Evolutionary conservation across 2,888 invertebrate genomes (phyloP).

Genomic region (Junonia oenone): DNA sequence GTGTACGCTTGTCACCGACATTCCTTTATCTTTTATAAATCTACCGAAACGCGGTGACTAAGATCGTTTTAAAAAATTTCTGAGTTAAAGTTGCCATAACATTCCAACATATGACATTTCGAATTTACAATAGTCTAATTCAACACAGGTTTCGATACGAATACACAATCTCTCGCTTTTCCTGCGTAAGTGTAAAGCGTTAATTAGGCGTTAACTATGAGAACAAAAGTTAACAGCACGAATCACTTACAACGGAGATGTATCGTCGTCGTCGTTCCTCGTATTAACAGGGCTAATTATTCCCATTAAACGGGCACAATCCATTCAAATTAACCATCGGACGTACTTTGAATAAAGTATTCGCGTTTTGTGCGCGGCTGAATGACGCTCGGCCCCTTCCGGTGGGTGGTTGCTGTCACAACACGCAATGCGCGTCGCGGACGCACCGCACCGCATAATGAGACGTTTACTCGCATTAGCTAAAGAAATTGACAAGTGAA

Average conservation of each 20-base stretch:
- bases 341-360: conserved; percentile 72
- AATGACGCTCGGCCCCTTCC: conserved; percentile 77
- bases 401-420: conserved; percentile 80
- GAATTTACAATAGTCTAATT: background rate
- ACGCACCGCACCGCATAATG: conserved; percentile 77
- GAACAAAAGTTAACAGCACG: conserved; percentile 47
- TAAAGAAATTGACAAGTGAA: conserved; percentile 80
- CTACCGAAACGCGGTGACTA: conserved; percentile 3
- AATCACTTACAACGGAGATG: conserved; percentile 46
- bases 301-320: conserved; percentile 70
- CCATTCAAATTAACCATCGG: conserved; percentile 77
- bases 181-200: background rate
- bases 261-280: conserved; percentile 39
- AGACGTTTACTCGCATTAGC: conserved; percentile 80
- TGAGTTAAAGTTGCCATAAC: background rate
- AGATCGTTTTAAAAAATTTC: background rate
- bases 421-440: conserved; percentile 76
- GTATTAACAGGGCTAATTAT: conserved; percentile 69
- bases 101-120: background rate
- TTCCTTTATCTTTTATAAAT: conserved; percentile 10
- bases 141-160: background rate
- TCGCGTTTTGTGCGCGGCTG: conserved; percentile 73
- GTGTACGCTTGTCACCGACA: conserved; percentile 14
- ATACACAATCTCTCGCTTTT: background rate
- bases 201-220: conserved; percentile 40